Conservation (phyloP, 2,113 vertebrate genomes). For the Gadus macrocephalus region DNA sequence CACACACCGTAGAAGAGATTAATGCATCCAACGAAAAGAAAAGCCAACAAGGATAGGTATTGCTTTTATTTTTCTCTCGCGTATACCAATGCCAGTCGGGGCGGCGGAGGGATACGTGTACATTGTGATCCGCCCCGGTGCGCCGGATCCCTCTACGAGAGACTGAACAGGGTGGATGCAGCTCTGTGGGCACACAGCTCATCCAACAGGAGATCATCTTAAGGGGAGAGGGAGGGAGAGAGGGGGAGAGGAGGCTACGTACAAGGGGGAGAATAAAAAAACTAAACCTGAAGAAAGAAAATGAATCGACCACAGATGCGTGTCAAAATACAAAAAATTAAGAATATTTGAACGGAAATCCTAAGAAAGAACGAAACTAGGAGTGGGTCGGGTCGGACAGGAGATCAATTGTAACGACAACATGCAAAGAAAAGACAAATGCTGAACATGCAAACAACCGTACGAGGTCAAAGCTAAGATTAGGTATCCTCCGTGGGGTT, state of each 20-base stretch:
- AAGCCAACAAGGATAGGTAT: constrained; percentile 78
- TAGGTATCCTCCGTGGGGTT: constrained; percentile 63
- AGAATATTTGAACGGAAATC: too few relatives aligned
- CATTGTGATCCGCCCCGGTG: constrained; percentile 52
- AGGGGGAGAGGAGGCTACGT: neutral
- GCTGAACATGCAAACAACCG: constrained; percentile 86
- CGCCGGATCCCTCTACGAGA: constrained; percentile 75
- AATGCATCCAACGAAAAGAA: constrained; percentile 72
- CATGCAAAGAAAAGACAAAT: constrained; percentile 80
- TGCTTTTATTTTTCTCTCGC: constrained; percentile 85
- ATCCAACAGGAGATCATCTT: constrained; percentile 33
- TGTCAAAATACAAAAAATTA: constrained; percentile 26
- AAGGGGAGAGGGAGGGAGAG: constrained; percentile 4
- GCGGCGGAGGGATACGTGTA: constrained; percentile 46
- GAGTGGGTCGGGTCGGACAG: constrained; percentile 19
- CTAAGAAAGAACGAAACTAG: too few relatives aligned
- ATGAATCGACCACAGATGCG: constrained; percentile 11
- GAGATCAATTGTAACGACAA: constrained; percentile 69
- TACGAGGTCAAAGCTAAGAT: constrained; percentile 77
- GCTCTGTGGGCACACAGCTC: constrained; percentile 59
- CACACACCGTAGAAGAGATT: constrained; percentile 70
- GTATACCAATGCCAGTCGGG: constrained; percentile 57
- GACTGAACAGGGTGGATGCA: constrained; percentile 77
- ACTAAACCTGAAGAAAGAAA: constrained; percentile 26
- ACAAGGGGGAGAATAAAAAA: neutral